Conservation (phyloP, 2,797 vertebrate species). For the Coregonus suidteri region DNA sequence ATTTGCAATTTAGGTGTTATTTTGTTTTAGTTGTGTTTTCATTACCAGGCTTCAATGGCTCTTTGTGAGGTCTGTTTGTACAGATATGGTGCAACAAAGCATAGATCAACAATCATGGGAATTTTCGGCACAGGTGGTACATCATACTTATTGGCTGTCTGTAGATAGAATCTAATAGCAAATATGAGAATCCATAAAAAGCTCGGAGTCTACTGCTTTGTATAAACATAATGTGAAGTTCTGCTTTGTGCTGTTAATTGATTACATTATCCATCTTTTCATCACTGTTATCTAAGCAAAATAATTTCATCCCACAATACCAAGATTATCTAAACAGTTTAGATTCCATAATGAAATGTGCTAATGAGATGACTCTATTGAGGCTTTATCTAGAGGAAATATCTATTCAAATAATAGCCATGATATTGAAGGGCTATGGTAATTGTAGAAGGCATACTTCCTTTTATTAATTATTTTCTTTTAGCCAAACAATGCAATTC, state of each 20-base stretch:
- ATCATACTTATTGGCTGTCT: conserved; percentile 35
- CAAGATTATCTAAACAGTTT: conserved; percentile 27
- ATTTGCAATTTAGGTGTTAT: conserved; percentile 10
- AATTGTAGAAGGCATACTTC: not conserved
- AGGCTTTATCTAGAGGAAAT: conserved; percentile 45
- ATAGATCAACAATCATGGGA: conserved; percentile 31
- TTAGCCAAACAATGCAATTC: not conserved
- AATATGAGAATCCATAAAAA: conserved; percentile 32
- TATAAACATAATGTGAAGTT: conserved; percentile 47
- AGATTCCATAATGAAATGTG: conserved; percentile 25
- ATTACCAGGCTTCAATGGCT: conserved; percentile 27
- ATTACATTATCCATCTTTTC: conserved; percentile 17
- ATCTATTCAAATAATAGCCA: conserved; percentile 3
- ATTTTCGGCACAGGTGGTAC: conserved; percentile 25
- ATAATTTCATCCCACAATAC: conserved; percentile 24
- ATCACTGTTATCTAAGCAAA: conserved; percentile 33
- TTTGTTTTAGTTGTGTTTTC: conserved; percentile 38
- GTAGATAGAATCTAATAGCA: conserved; percentile 36
- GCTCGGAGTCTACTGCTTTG: conserved; percentile 15
- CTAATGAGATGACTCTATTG: conserved; percentile 25
- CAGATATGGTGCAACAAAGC: conserved; percentile 30
- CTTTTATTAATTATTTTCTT: conserved; percentile 8
- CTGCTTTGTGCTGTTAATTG: conserved; percentile 24
- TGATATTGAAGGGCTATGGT: not conserved
- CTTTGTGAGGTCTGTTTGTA: conserved; percentile 47